A percentile compares a stretch with the other conserved stretches of the same genome.
Evolutionary conservation across 2,888 invertebrate species (phyloP).

Genomic region (Minunthozetes semirufus): DNA sequence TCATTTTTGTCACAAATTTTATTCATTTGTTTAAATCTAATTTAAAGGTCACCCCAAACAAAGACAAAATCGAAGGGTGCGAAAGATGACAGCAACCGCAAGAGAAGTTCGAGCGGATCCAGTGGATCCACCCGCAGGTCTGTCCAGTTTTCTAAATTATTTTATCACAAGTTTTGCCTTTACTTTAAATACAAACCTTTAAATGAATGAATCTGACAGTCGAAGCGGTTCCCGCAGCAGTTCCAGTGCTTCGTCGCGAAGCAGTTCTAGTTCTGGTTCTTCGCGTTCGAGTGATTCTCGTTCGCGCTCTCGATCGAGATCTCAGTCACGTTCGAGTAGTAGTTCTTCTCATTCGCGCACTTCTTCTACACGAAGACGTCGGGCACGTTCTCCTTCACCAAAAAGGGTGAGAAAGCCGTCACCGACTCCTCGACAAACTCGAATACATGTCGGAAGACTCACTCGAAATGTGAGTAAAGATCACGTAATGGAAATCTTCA

Average conservation of each 20-base stretch:
- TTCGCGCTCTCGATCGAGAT: constrained; percentile 38
- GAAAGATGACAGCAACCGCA: constrained; percentile 4
- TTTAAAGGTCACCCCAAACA: constrained; percentile 3
- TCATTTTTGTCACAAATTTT: no score
- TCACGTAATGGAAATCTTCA: constrained; percentile 80
- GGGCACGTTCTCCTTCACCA: constrained; percentile 45
- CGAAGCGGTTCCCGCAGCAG: constrained; percentile 32
- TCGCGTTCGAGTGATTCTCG: constrained; percentile 39
- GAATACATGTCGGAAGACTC: constrained; percentile 86
- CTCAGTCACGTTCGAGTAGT: constrained; percentile 40
- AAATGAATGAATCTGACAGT: not conserved
- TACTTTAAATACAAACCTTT: not conserved
- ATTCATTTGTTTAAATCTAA: not conserved
- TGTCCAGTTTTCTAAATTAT: not conserved
- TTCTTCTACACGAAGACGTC: constrained; percentile 44
- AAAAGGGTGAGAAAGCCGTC: constrained; percentile 58
- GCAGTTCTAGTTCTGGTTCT: constrained; percentile 34
- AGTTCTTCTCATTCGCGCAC: constrained; percentile 64
- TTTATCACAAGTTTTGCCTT: not conserved
- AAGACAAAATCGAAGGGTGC: not conserved
- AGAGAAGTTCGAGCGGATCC: constrained; percentile 7
- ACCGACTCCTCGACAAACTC: constrained; percentile 73
- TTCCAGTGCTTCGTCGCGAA: constrained; percentile 11
- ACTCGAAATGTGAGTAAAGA: constrained; percentile 81
- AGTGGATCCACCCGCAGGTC: constrained; percentile 19